Percentiles rank a stretch among this genome's conserved stretches.
Evolutionary conservation across 2,888 invertebrate species (phyloP).

Genomic region (Chironomus riparius): DNA sequence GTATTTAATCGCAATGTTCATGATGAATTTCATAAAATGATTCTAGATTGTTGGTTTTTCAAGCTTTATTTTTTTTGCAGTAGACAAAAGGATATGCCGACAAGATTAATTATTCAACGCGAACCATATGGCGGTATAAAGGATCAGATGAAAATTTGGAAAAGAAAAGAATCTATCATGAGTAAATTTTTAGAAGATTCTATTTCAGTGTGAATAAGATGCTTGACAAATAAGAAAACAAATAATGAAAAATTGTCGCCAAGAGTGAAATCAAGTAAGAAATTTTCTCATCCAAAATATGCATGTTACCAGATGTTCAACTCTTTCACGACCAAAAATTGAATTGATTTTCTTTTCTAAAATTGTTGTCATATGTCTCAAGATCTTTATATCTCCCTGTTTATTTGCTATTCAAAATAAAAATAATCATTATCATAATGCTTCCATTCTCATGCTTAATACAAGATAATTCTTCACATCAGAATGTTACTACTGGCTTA

Average conservation of each 20-base stretch:
- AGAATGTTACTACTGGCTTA: too few species aligned
- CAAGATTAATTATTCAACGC: conserved; percentile 23
- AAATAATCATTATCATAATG: neutral
- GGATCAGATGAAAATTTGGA: neutral
- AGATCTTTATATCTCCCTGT: neutral
- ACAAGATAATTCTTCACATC: neutral
- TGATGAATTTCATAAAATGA: neutral
- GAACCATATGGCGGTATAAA: neutral
- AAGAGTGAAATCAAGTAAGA: neutral
- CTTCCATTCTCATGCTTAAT: too few species aligned
- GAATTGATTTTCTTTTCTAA: too few species aligned
- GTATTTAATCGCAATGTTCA: too few species aligned
- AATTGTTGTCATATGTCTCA: too few species aligned
- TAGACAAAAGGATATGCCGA: conserved; percentile 3
- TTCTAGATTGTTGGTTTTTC: neutral
- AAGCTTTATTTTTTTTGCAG: neutral
- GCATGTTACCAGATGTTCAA: too few species aligned
- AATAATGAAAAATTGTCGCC: neutral
- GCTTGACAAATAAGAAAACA: neutral
- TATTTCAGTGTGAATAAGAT: neutral
- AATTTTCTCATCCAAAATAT: too few species aligned
- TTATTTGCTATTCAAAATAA: neutral
- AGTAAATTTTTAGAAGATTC: neutral
- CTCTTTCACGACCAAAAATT: too few species aligned
- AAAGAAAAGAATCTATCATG: conserved; percentile 8